Percentiles rank a stretch among this genome's conserved stretches.
These are phyloP conservation scores for Leptobrachium ailaonicum DNA, from an alignment of 2,113 vertebrate species.

Conservation along the genomic window DNA sequence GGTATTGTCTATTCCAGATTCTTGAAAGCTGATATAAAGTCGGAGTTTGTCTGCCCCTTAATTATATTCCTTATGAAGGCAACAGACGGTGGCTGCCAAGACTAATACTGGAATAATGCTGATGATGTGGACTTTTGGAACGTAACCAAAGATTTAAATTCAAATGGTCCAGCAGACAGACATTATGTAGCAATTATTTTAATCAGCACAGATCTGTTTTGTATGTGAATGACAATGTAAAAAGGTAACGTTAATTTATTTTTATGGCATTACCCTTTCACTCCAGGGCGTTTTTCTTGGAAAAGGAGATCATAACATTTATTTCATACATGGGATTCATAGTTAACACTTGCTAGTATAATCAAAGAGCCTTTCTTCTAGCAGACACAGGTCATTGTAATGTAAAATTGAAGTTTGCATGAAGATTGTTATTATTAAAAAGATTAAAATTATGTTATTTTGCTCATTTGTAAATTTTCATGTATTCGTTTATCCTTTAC, in stretches of 20 bases:
- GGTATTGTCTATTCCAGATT: not conserved
- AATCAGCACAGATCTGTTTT: constrained; percentile 11
- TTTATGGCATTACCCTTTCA: too few species aligned
- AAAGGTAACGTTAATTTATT: not conserved
- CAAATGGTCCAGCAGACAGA: constrained; percentile 25
- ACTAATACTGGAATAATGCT: constrained; percentile 20
- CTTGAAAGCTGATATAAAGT: not conserved
- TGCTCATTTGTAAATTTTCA: too few species aligned
- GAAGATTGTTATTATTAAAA: too few species aligned
- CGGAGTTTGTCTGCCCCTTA: not conserved
- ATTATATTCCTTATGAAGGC: constrained; percentile 12
- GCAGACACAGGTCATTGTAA: too few species aligned
- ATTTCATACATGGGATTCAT: too few species aligned
- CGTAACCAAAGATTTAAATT: constrained; percentile 13
- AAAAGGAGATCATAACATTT: too few species aligned
- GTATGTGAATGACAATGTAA: not conserved
- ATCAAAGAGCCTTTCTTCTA: too few species aligned
- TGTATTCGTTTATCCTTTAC: too few species aligned
- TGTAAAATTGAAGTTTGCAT: too few species aligned
- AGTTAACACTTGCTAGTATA: too few species aligned
- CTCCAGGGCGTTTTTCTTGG: too few species aligned
- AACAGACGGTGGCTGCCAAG: constrained; percentile 15
- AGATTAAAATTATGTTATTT: too few species aligned
- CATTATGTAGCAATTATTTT: constrained; percentile 37
- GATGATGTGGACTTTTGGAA: constrained; percentile 23